Conservation (phyloP, 2,797 vertebrate genomes). For the Apogon talboti region DNA sequence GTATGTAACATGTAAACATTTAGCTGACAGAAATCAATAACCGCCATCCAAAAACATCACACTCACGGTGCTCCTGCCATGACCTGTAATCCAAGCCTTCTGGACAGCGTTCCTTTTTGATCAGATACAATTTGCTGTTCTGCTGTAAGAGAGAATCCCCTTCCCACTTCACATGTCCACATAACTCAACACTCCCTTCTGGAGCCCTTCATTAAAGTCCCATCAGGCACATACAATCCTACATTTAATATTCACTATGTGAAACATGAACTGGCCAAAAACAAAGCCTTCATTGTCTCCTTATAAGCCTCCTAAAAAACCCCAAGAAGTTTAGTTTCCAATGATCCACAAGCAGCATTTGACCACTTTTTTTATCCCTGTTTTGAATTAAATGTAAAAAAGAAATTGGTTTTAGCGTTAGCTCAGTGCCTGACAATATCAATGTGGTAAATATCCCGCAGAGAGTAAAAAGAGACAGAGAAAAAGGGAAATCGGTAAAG, state of each 20-base stretch:
- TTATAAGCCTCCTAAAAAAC: conserved; percentile 29
- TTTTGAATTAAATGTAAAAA: conserved; percentile 40
- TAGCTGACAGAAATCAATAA: conserved; percentile 27
- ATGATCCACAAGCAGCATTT: conserved; percentile 32
- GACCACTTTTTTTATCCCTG: conserved; percentile 33
- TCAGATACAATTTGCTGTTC: conserved; percentile 35
- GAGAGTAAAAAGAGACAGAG: conserved; percentile 6
- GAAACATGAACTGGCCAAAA: conserved; percentile 43
- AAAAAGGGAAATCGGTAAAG: conserved; percentile 29
- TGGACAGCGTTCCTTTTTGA: conserved; percentile 24
- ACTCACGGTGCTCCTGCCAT: conserved; percentile 19
- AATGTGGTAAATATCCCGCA: conserved; percentile 29
- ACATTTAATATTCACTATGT: conserved; percentile 55
- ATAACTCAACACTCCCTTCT: conserved; percentile 52
- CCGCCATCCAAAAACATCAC: conserved; percentile 18
- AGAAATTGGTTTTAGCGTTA: conserved; percentile 21
- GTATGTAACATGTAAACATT: conserved; percentile 39
- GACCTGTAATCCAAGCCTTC: conserved; percentile 41
- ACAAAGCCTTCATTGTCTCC: conserved; percentile 65
- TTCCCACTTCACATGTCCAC: conserved; percentile 27
- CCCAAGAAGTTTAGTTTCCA: conserved; percentile 37
- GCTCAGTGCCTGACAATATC: conserved; percentile 34
- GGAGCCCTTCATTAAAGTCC: conserved; percentile 60
- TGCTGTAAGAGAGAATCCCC: conserved; percentile 32
- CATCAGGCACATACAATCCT: conserved; percentile 56